A percentile compares a stretch with the other conserved stretches of the same genome.
Conservation (phyloP, 1,140 invertebrate genomes). For the Bombus superbus region DNA sequence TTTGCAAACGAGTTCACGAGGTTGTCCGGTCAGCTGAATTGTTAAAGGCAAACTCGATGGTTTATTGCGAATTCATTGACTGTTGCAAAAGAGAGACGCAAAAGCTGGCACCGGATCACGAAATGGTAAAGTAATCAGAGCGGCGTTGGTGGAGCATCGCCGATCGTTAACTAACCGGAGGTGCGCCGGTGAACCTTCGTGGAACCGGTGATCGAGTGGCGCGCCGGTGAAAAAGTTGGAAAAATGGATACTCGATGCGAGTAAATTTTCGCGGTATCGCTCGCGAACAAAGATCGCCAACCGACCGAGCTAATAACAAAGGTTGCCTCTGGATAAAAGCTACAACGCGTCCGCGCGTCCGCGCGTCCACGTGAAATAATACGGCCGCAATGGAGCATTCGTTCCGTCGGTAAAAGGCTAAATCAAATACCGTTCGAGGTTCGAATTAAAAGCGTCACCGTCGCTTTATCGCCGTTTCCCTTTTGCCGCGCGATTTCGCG, state of each 20-base stretch:
- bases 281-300: neutral
- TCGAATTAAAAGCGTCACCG: slow-evolving; percentile 19
- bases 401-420: neutral
- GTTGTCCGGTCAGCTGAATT: neutral
- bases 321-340: neutral
- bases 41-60: neutral
- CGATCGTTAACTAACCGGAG: neutral
- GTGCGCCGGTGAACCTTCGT: neutral
- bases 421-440: slow-evolving; percentile 11
- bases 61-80: neutral
- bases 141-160: too few relatives aligned
- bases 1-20: neutral
- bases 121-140: neutral
- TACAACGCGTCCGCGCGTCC: neutral
- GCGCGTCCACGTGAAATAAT: slow-evolving; percentile 5
- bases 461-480: slow-evolving; percentile 5
- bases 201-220: neutral
- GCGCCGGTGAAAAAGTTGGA: neutral
- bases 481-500: slow-evolving; percentile 6
- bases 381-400: neutral
- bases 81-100: neutral
- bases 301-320: neutral
- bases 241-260: too few relatives aligned
- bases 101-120: neutral
- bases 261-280: neutral